phyloP scores from a whole-genome alignment of 2,113 vertebrate species.

The Lasiurus cinereus region DNA sequence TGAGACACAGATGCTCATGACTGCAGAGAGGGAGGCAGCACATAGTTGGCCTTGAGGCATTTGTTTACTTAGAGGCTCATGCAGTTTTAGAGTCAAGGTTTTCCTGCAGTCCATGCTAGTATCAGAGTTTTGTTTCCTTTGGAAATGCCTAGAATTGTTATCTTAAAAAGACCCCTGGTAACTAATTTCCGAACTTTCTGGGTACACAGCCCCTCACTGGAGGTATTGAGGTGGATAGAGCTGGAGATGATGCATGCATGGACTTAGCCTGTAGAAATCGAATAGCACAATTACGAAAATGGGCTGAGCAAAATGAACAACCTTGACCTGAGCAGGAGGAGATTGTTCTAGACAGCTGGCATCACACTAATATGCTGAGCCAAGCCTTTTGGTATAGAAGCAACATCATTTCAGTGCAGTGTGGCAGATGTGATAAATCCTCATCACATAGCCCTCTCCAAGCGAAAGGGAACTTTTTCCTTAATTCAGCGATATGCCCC shows the following conservation, averaged over 20 bases:
- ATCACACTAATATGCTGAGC: rapidly evolving
- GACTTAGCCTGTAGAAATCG: neutral
- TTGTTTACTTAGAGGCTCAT: neutral
- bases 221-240: neutral
- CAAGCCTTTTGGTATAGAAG: too few relatives aligned
- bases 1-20: rapidly evolving
- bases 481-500: neutral
- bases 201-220: neutral
- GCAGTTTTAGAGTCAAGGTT: neutral
- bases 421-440: neutral
- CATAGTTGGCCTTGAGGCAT: rapidly evolving
- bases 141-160: neutral
- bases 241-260: neutral
- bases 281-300: neutral
- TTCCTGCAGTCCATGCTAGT: neutral
- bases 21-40: neutral
- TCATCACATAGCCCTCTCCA: rapidly evolving
- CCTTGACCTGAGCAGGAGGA: neutral
- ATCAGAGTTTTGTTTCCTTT: neutral
- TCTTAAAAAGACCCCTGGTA: neutral
- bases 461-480: neutral
- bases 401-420: neutral
- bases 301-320: neutral
- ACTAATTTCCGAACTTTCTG: neutral
- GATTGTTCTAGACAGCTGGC: neutral